Percentiles rank a stretch among this genome's conserved stretches.
Evolutionary conservation across 2,113 vertebrate genomes (phyloP).

Genomic region (Machaerirhynchus nigripectus): DNA sequence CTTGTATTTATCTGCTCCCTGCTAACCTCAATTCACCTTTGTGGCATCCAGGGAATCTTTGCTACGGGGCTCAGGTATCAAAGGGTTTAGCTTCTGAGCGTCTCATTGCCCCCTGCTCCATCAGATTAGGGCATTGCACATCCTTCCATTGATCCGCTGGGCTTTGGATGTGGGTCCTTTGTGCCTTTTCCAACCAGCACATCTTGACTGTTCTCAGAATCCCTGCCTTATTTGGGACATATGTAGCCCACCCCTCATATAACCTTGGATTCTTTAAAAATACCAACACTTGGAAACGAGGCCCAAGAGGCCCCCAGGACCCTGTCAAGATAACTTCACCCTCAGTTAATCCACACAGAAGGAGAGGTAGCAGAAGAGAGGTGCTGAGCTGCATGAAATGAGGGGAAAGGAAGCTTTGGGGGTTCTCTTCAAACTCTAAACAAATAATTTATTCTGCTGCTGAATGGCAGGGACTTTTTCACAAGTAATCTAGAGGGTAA

Average conservation of each 20-base stretch:
- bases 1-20: slow-evolving; percentile 42
- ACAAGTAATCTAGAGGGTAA: not conserved
- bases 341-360: not conserved
- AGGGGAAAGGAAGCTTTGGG: not conserved
- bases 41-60: slow-evolving; percentile 46
- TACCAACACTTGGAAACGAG: not conserved
- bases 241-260: not conserved
- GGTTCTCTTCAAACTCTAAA: not conserved
- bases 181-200: not conserved
- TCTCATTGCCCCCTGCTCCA: not conserved
- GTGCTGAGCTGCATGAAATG: not conserved
- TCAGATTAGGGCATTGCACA: not conserved
- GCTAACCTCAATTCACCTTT: slow-evolving; percentile 54
- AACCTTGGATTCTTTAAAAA: not conserved
- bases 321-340: not conserved
- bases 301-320: fast-evolving
- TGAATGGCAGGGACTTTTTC: not conserved
- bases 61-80: slow-evolving; percentile 40
- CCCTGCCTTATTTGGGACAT: not conserved
- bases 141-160: not conserved
- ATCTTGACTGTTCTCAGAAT: not conserved
- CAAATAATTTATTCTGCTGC: not conserved
- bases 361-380: not conserved
- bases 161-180: not conserved
- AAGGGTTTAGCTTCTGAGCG: slow-evolving; percentile 4